Conservation (phyloP, 2,888 invertebrate genomes). For the Ethmia dodecea region DNA sequence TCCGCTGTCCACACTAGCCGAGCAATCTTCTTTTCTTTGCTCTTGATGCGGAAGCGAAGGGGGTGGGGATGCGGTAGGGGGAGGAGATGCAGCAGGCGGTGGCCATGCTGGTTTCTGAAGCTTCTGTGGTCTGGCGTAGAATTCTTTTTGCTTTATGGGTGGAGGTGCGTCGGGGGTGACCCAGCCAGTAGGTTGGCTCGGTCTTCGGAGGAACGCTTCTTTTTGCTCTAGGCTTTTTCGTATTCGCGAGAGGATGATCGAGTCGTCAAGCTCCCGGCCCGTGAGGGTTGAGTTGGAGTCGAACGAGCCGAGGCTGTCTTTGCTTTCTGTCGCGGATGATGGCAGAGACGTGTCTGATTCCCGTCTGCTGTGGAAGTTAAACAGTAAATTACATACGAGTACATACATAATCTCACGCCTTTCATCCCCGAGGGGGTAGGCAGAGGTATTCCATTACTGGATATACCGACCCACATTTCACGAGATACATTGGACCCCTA, state of each 20-base stretch:
- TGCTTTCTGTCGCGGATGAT: slow-evolving; percentile 81
- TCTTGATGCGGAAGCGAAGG: slow-evolving; percentile 38
- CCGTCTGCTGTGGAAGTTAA: slow-evolving; percentile 61
- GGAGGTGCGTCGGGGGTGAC: slow-evolving; percentile 67
- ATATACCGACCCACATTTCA: too few species aligned
- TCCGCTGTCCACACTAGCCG: slow-evolving; percentile 67
- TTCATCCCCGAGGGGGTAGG: too few species aligned
- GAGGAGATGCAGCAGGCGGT: slow-evolving; percentile 69
- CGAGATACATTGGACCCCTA: too few species aligned
- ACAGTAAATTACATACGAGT: neutral
- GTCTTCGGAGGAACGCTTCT: slow-evolving; percentile 90
- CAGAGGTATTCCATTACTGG: too few species aligned
- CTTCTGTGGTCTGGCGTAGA: slow-evolving; percentile 88
- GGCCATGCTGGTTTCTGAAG: slow-evolving; percentile 85
- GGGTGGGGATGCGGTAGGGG: slow-evolving; percentile 80
- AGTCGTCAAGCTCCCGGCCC: slow-evolving; percentile 83
- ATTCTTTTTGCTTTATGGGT: slow-evolving; percentile 81
- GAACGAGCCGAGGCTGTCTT: slow-evolving; percentile 82
- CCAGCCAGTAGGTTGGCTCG: slow-evolving; percentile 81
- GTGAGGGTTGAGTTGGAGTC: slow-evolving; percentile 83
- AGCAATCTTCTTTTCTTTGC: slow-evolving; percentile 65
- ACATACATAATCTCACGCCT: too few species aligned
- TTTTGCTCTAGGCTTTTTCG: slow-evolving; percentile 92
- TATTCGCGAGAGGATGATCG: slow-evolving; percentile 85
- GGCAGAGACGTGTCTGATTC: slow-evolving; percentile 80